Base-by-base conservation (phyloP, 2,113 vertebrate genomes). In the Pseudorhombus dupliciocellatus region DNA sequence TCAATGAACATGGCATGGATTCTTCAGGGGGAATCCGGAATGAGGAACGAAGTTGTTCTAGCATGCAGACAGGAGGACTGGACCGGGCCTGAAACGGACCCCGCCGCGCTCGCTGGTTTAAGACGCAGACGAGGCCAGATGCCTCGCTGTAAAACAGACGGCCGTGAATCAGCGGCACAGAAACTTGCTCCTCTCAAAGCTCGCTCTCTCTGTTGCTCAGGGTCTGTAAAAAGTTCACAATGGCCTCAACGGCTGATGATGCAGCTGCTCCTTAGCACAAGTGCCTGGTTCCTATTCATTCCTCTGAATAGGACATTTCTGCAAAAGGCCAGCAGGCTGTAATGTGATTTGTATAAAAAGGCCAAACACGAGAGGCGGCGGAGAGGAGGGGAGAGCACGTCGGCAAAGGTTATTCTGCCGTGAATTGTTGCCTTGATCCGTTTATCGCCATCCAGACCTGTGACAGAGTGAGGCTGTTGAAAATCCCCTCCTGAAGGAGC, bases 21-120 rank as follows among this genome's bases (percentile, higher is more conserved):
- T 89, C 80, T 89, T 89, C 85, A 73, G 84, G 86, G 80, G 86
- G 88, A 90, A 90, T 91, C 64, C 77, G 73, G 79, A 89, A 90
- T 89, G 54, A 90, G 82, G 68, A 89, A 77, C 79, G 51, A 73
- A 88, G 70, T 75, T 83, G 73, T 75, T 73, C 50, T 37, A 61
- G 79, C 77, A 56, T 42, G 15, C 64, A 40, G 69, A 82, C 75
- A 58, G 59, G 21, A 77, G 7, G 63, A 60, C 44, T 21, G 15
- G 56, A 51, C 52, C 5, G 53, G 68, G 77, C 58, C 58, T 42
- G 67, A 83, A 80, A 87, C 40, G 75, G 71, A 65, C 31, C 44
- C 77, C 57, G 56, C 54, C 28, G 21, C 0, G 54, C 53, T 21
- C 21, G 73, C 80, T 85, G 84, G 59, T 70, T 75, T 63, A 72